Percentiles rank a stretch among this genome's conserved stretches.
Conservation (phyloP, 2,797 vertebrate species). For the Malurus splendens region DNA sequence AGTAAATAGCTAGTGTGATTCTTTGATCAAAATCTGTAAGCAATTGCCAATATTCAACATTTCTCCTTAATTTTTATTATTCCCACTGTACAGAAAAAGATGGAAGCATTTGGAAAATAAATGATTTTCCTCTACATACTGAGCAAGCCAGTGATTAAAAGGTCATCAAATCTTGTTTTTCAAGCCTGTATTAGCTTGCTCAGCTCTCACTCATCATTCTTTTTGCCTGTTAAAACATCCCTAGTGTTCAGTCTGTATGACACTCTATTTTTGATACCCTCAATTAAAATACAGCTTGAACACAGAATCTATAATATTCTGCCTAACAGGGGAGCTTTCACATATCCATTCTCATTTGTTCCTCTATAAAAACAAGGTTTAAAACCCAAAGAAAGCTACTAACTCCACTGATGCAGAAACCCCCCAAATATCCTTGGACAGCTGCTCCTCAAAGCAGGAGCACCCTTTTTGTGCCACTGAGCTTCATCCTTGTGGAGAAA, state of each 20-base stretch:
- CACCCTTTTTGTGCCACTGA: fast-evolving
- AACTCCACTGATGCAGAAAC: not conserved
- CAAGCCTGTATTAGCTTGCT: not conserved
- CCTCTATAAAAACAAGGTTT: not conserved
- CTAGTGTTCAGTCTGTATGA: not conserved
- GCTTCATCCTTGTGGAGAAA: fast-evolving
- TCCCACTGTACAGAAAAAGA: not conserved
- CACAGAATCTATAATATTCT: not conserved
- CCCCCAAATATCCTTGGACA: not conserved
- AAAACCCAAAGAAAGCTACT: not conserved
- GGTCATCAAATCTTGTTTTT: slow-evolving; percentile 16
- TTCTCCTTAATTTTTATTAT: not conserved
- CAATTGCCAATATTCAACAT: not conserved
- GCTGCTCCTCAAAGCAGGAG: not conserved
- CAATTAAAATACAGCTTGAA: not conserved
- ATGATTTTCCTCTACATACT: not conserved
- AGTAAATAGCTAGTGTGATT: not conserved
- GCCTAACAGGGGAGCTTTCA: not conserved
- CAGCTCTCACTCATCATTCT: not conserved
- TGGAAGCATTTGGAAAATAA: not conserved
- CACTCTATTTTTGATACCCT: not conserved
- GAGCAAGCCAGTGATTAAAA: slow-evolving; percentile 14
- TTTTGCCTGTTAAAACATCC: not conserved
- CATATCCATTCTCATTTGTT: not conserved
- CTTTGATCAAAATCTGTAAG: not conserved